Conservation (phyloP, 1,140 invertebrate genomes). For the Cyclina sinensis region DNA sequence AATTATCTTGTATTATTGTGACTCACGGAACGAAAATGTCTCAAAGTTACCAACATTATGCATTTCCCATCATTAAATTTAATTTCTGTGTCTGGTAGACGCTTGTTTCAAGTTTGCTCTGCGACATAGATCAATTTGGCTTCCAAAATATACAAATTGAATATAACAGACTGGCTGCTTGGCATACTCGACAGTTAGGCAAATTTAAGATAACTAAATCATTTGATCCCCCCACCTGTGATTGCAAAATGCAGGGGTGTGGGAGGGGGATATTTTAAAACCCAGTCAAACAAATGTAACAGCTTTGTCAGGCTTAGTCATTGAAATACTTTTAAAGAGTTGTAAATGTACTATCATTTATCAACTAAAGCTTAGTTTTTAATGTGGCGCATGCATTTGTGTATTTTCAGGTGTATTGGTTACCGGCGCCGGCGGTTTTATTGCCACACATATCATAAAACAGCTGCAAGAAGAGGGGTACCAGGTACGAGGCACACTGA, state of each 20-base stretch:
- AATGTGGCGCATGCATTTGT: too few species aligned
- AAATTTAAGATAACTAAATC: too few species aligned
- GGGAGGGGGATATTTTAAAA: too few species aligned
- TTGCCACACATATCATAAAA: conserved; percentile 88
- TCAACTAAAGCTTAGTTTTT: too few species aligned
- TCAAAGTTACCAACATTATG: neutral
- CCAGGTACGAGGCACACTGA: conserved; percentile 88
- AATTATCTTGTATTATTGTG: neutral
- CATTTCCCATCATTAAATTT: neutral
- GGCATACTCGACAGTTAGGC: too few species aligned
- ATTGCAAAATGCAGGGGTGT: too few species aligned
- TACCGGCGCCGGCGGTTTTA: conserved; percentile 89
- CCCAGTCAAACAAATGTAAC: too few species aligned
- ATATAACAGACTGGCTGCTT: too few species aligned
- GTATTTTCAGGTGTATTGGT: conserved; percentile 87
- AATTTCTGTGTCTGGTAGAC: neutral
- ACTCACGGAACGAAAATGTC: neutral
- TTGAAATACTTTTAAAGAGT: too few species aligned
- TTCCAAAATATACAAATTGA: neutral
- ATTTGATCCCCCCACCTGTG: too few species aligned
- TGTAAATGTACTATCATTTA: too few species aligned
- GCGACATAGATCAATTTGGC: neutral
- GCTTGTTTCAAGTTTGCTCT: neutral
- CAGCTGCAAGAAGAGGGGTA: conserved; percentile 88
- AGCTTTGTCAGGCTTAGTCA: too few species aligned